Evolutionary conservation across 2,113 vertebrate species (phyloP), one percentile per base, ranked within the genome.

Genomic region (Stegostoma tigrinum): DNA sequence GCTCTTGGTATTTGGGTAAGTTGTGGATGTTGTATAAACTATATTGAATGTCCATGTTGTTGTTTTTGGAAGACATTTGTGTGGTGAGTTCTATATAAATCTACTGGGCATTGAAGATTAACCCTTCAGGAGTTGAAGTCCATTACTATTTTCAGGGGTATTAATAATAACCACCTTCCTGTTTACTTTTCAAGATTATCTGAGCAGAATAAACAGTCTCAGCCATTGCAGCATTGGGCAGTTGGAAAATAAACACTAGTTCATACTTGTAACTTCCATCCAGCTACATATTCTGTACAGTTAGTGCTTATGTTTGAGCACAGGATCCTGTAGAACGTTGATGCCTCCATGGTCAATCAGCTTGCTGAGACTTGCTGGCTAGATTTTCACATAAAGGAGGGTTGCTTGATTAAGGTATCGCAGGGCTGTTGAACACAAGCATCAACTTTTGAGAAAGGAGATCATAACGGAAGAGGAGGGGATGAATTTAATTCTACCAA

Each of bases 61-160:
- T 52, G 48, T 34, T 52, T 4, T 72, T 95, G 42, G 72, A 95
- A 95, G 67, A 68, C 94, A 95, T 68, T 52, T 95, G 68, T 70
- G 67, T 95, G 67, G 42, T 70, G 48, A 48, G 38, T 45, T 95
- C 48, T 72, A 23, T 15, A 45, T 48, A 30, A 34, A 6, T 72
- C 15, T 95, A 10, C 8, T 2, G 24, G 42, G 42, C 55, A 72
- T 95, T 27, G 30, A 45, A 48, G 38, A 27, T 70, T 70, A 67
- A 94, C 8, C 42, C 38, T 27, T 14, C 67, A 27, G 66, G 67
- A 42, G 70, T 42, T 70, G 38, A 95, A 48, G 42, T 7, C 8
- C 7, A 12, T 55, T 30, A 17, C 48, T 72, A 70, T 30, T 67
- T 70, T 45, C 42, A 30, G 67, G 45, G 38, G 34, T 48, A 52